Evolutionary conservation across 2,797 vertebrate species (phyloP).

Genomic region (Cryptoblepharus egeriae): DNA sequence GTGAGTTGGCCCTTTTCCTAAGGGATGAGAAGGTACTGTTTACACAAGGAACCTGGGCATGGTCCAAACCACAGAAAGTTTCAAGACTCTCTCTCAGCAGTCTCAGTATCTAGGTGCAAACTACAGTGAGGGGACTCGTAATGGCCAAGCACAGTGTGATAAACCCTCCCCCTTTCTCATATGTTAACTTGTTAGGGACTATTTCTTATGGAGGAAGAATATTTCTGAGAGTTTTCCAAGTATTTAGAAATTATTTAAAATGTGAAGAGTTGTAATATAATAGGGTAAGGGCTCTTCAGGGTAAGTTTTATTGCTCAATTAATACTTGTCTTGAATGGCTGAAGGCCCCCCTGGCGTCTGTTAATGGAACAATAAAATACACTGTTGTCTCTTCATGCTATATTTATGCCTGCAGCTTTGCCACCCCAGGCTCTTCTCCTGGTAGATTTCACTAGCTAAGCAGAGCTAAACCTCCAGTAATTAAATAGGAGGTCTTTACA

Average conservation of each 20-base stretch:
- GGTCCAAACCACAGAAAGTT: not conserved
- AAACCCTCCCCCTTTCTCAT: not conserved
- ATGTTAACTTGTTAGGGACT: conserved; percentile 41
- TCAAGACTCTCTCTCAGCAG: not conserved
- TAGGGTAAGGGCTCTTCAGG: conserved; percentile 71
- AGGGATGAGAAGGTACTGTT: conserved; percentile 32
- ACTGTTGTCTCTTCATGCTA: conserved; percentile 75
- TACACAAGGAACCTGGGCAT: not conserved
- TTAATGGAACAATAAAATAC: conserved; percentile 79
- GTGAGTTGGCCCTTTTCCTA: conserved; percentile 92
- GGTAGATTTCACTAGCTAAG: conserved; percentile 62
- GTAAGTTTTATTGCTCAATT: conserved; percentile 77
- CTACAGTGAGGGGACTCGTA: not conserved
- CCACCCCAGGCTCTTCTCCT: conserved; percentile 57
- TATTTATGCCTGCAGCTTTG: conserved; percentile 75
- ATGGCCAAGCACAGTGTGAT: not conserved
- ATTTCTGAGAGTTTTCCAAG: conserved; percentile 50
- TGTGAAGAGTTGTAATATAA: conserved; percentile 67
- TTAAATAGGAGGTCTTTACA: conserved; percentile 56
- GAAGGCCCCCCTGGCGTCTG: conserved; percentile 76
- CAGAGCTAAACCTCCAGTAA: conserved; percentile 55
- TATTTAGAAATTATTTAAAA: conserved; percentile 72
- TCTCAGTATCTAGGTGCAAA: not conserved
- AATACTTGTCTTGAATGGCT: conserved; percentile 75
- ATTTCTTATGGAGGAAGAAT: conserved; percentile 70